Base-by-base conservation (phyloP, 2,888 invertebrate species). In the Gryllus longicercus region DNA sequence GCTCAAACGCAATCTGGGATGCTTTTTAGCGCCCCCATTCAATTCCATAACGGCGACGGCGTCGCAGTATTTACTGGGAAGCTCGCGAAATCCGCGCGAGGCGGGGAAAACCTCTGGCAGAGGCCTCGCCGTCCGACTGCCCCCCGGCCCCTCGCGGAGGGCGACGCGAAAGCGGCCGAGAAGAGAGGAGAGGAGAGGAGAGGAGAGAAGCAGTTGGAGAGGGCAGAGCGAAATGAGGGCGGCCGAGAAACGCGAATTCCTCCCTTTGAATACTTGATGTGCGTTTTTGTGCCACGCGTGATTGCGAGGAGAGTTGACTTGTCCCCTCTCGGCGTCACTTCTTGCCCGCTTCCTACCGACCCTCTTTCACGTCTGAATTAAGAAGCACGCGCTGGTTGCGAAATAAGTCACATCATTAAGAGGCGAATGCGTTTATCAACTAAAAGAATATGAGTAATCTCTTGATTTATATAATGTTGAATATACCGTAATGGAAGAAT, bases 21-120 rank as follows among this genome's bases (percentile, higher is more conserved):
- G 63, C n/a, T 63, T 63, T 63, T 63, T 63, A 63, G 63, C 63
- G n/a, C n/a, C n/a, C n/a, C 63, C 63, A 63, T 63, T 63, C 63
- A 63, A 63, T 63, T n/a, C 63, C 63, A 63, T 63, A 63, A 63
- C 63, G 38, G 38, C 38, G 38, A 38, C 38, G 38, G 8, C 38
- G 38, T 38, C 38, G 63, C 63, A 63, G 63, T 63, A 63, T 63
- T 63, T 63, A 63, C 63, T 63, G 63, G 16, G 14, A 4, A 18
- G 3, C 63, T 63, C 63, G 38, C 63, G 63, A 63, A 63, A n/a
- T 63, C 14, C 63, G 16, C 63, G 63, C 63, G 63, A 63, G 63
- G 14, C n/a, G 63, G 11, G 63, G 12, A 63, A 63, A 63, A 63
- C 14, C 4, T 63, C 63, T 63, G 63, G 16, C 63, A 5, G 63